Conservation (phyloP, 2,797 vertebrate species). For the Pogonophryne albipinna region DNA sequence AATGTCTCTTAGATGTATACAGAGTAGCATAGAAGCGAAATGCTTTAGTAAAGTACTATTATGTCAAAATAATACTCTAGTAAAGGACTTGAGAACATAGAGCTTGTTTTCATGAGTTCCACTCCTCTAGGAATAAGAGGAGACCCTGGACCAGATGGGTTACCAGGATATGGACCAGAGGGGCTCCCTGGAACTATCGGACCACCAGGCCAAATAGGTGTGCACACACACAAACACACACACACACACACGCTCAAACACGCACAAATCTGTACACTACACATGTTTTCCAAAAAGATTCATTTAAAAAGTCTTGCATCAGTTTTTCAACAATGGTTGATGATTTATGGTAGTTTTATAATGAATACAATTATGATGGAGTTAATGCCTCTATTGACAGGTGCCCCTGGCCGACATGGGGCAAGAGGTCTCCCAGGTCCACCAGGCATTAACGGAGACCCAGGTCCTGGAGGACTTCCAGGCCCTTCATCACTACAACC, state of each 20-base stretch:
- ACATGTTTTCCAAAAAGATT: neutral
- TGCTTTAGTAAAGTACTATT: too few relatives aligned
- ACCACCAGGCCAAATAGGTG: slow-evolving; percentile 72
- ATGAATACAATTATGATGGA: neutral
- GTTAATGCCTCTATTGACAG: slow-evolving; percentile 45
- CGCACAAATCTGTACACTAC: neutral
- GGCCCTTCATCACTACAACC: neutral
- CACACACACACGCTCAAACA: neutral
- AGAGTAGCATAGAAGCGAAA: too few relatives aligned
- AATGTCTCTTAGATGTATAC: neutral
- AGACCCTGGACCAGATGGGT: slow-evolving; percentile 71
- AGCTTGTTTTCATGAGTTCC: neutral
- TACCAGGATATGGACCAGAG: slow-evolving; percentile 44
- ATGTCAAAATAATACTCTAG: neutral
- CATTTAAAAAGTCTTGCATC: neutral
- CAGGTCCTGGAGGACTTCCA: slow-evolving; percentile 42
- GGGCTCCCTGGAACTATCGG: slow-evolving; percentile 70
- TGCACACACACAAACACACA: neutral
- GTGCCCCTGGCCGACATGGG: slow-evolving; percentile 62
- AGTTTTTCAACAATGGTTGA: neutral
- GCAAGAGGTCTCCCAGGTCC: slow-evolving; percentile 59
- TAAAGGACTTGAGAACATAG: neutral
- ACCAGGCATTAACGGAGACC: slow-evolving; percentile 54
- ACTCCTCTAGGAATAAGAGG: slow-evolving; percentile 67
- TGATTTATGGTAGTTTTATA: neutral